Evolutionary conservation across 2,797 vertebrate genomes (phyloP), one percentile per base, ranked within the genome.

Genomic region (Myripristis murdjan): DNA sequence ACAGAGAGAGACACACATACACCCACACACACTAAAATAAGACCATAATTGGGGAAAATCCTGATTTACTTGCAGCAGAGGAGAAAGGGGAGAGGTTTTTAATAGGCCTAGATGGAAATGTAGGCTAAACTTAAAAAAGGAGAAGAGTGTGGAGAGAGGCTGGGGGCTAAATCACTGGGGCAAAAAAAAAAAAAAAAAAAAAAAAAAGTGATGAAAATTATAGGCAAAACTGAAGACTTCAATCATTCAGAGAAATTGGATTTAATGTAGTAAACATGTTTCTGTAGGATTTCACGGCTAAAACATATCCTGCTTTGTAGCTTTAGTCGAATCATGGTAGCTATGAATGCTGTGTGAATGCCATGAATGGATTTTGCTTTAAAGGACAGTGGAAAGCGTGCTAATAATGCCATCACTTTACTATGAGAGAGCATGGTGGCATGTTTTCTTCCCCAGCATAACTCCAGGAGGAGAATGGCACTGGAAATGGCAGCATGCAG

Each of bases 91-190:
- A 33, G 16, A 47, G 28, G 51, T 63, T 79, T 77, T 66, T 47
- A 57, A 63, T 44, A 65, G 49, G 74, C 48, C n/a, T n/a, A n/a
- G n/a, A n/a, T n/a, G 28, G 7, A 26, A 43, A 53, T 62, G 44
- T 64, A 43, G 26, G 60, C 10, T 49, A 43, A 58, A 26, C 11
- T 9, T 9, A 39, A 72, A 7, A 10, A 31, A 11, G 10, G 37
- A 63, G 31, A 18, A 20, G 46, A 49, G 10, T 14, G 43, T 37
- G 10, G 35, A 37, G 35, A 37, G 9, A 11, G 9, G 9, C 9
- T 37, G 35, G 10, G 35, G 35, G 12, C 35, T 37, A 37, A 37
- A 37, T 37, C 35, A 12, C 35, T 2, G 10, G 2, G 3, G 28
- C 6, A 31, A 3, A 31, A 3, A 31, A 3, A 31, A 3, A 31